Base-by-base conservation (phyloP, 2,113 vertebrate genomes). In the Dicrurus megarhynchus region DNA sequence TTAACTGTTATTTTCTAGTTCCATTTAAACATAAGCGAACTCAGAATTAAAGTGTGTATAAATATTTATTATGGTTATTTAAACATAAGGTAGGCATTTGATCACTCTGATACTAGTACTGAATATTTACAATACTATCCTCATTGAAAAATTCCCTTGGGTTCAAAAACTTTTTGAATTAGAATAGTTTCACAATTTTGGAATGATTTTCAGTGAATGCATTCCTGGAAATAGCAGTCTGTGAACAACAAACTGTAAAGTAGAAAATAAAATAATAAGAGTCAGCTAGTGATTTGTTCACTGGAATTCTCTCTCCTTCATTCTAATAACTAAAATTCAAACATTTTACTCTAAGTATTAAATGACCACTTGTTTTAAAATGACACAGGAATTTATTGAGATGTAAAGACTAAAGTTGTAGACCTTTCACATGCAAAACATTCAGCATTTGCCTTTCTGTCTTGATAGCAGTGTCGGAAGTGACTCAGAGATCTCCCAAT, bases 401-500 rank as follows among this genome's bases (percentile, higher is more conserved):
- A 67, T 28, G 6, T 15, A 52, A 74, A 52, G 2, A 41, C 3
- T 42, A 42, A 50, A 81, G 35, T 1, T 60, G 13, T 5, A 39
- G 17, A 6, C 8, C 57, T 87, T 65, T 64, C n/a, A 68, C 12
- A 57, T 30, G 5, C 49, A 91, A 53, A 84, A 22, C 7, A 52
- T 35, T 63, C 41, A 61, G 3, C 18, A 18, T 84, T 93, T 93
- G 50, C 22, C 11, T 22, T 89, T 91, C 32, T 64, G 21, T 30
- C 16, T 73, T 71, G 65, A 74, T 33, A 56, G 13, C 56, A 85
- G 41, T 73, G 17, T n/a, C 37, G 71, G 41, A 87, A 87, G 2
- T 7, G 47, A 90, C 89, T 93, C 68, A 91, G 83, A 95, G 63
- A 35, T 76, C 95, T 97, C 50, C 57, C 65, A 89, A 67, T 79